A percentile compares a stretch with the other conserved stretches of the same genome.
These are phyloP conservation scores for Lasioglossum baleicum DNA, from an alignment of 1,140 invertebrate genomes.

Conservation along the genomic window DNA sequence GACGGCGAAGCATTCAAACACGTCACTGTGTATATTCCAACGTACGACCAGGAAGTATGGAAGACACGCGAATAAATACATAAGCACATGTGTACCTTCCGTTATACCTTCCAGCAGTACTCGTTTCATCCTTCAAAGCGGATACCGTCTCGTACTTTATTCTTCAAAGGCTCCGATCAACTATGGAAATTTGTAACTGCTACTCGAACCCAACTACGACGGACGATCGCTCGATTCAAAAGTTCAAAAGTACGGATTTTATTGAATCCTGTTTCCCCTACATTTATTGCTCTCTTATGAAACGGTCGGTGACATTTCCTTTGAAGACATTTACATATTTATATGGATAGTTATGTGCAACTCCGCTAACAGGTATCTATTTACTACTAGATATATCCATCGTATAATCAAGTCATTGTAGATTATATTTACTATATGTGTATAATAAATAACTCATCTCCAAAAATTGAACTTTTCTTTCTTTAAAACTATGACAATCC, in stretches of 20 bases:
- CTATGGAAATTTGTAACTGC: constrained; percentile 63
- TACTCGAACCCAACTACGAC: constrained; percentile 52
- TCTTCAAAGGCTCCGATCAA: constrained; percentile 58
- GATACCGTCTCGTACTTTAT: constrained; percentile 42
- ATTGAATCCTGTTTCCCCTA: constrained; percentile 52
- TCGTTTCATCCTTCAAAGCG: neutral
- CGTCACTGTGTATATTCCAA: constrained; percentile 12
- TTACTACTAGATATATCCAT: neutral
- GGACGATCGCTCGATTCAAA: constrained; percentile 49
- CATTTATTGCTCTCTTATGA: constrained; percentile 56
- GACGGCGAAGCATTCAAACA: neutral
- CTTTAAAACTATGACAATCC: no score
- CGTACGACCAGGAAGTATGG: constrained; percentile 5
- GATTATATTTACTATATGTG: neutral
- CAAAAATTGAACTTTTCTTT: no score
- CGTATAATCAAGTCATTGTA: neutral
- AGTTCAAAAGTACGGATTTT: constrained; percentile 58
- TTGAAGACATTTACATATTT: constrained; percentile 49
- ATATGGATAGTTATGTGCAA: constrained; percentile 9
- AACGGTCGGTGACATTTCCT: constrained; percentile 48
- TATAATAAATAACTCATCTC: no score
- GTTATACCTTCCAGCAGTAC: constrained; percentile 2
- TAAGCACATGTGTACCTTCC: constrained; percentile 3
- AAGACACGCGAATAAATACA: constrained; percentile 20
- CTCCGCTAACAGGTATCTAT: neutral